Conservation (phyloP, 2,113 vertebrate genomes). For the Neotragus moschatus region DNA sequence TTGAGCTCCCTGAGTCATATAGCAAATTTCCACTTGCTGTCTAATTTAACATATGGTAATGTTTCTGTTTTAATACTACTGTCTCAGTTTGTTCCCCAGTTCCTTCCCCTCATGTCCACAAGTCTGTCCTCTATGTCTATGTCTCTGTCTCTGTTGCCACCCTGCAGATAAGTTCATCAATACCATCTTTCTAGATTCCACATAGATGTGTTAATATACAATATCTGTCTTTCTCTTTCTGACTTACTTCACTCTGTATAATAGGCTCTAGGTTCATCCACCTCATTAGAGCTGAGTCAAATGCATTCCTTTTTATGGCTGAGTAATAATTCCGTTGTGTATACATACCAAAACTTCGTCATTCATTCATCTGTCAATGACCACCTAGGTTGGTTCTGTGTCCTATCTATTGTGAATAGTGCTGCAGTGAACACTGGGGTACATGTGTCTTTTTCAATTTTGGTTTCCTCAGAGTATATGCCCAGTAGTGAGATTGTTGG, state of each 20-base stretch:
- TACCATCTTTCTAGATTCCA: not conserved
- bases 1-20: not conserved
- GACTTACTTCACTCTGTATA: not conserved
- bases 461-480: not conserved
- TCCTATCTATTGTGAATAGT: not conserved
- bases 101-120: not conserved
- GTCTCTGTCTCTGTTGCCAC: not conserved
- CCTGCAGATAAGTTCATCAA: not conserved
- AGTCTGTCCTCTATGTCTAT: not conserved
- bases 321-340: not conserved
- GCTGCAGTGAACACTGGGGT: not conserved
- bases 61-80: not conserved
- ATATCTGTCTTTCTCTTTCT: not conserved
- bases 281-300: not conserved
- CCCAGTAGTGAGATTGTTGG: not conserved
- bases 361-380: not conserved
- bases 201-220: not conserved
- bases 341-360: not conserved
- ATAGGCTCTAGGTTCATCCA: not conserved
- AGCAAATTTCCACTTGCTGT: not conserved
- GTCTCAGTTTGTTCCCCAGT: not conserved
- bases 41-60: not conserved
- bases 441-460: not conserved
- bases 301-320: not conserved
- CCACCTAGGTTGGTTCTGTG: not conserved